Base-by-base conservation (phyloP, 2,113 vertebrate species). In the Mesitornis unicolor region DNA sequence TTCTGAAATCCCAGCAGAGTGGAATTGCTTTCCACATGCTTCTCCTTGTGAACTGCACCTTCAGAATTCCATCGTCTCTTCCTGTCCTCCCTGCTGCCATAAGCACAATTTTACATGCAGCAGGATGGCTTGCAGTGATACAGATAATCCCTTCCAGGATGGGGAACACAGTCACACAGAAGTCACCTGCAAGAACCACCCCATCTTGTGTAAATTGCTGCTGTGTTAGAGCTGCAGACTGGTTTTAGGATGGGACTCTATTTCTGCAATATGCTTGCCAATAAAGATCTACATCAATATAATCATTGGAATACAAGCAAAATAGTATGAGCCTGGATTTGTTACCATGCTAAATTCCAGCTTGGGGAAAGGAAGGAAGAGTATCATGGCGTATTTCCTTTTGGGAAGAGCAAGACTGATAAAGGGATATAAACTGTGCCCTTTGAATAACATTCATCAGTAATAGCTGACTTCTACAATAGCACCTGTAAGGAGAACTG, bases 131-230 rank as follows among this genome's bases (percentile, higher is more conserved):
- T 43, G 18, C 16, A 60, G 24, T 12, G 17, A 56, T 0, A n/a
- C n/a, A n/a, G 7, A 38, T 0, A 1, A 54, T 25, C 31, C 47
- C 65, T 75, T 28, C 12, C 40, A 61, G n/a, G 12, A 17, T 1
- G 1, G 6, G 10, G 33, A 67, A 42, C 25, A 7, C 3, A 0
- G 0, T 1, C 7, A 6, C 40, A 40, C 22, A 22, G 6, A 47
- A 83, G 50, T 13, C 21, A 60, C 53, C 61, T n/a, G 8, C 26
- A 68, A 56, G 35, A 68, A 71, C 18, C 9, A 24, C n/a, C 14
- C 80, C 33, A 40, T 50, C 56, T 6, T 4, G 0, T 18, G 28
- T 31, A 4, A 73, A 31, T 1, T 2, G 11, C 43, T 60, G 14
- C 2, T 10, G 16, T 21, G 12, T 16, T 9, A 16, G 31, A 53